These are phyloP conservation scores for Chrosomus eos DNA, from an alignment of 2,797 vertebrate species.

Conservation along the genomic window DNA sequence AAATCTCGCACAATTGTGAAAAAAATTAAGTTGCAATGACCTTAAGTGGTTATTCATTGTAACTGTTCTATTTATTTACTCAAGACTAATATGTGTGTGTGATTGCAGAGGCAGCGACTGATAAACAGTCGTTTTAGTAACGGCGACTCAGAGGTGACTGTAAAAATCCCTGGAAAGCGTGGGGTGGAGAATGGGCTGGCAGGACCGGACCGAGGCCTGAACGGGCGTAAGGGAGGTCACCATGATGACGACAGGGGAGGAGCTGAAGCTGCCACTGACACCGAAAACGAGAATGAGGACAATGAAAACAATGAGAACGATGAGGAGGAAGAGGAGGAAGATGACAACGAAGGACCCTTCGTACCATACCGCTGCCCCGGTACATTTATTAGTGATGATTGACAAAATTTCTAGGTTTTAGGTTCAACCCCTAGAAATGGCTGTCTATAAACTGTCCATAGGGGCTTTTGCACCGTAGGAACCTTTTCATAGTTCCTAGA, in stretches of 20 bases:
- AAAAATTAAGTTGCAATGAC: background rate
- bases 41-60: background rate
- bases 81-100: background rate
- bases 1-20: background rate
- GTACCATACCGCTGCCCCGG: conserved; percentile 88
- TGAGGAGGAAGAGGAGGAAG: conserved; percentile 82
- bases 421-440: background rate
- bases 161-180: conserved; percentile 83
- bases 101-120: conserved; percentile 88
- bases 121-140: conserved; percentile 88
- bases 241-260: conserved; percentile 75
- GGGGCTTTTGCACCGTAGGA: too few species aligned
- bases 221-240: conserved; percentile 66
- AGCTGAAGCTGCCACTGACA: conserved; percentile 82
- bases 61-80: background rate
- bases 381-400: conserved; percentile 63
- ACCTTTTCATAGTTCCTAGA: too few species aligned
- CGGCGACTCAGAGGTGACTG: conserved; percentile 87
- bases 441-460: background rate
- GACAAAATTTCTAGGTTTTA: background rate
- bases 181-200: conserved; percentile 88
- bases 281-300: conserved; percentile 89
- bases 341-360: conserved; percentile 85
- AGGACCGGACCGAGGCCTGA: conserved; percentile 73
- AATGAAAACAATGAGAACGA: conserved; percentile 87